A percentile compares a stretch with the other conserved stretches of the same genome.
These are phyloP conservation scores for Sebastes vulpes DNA, from an alignment of 2,797 vertebrate species.

Conservation along the genomic window DNA sequence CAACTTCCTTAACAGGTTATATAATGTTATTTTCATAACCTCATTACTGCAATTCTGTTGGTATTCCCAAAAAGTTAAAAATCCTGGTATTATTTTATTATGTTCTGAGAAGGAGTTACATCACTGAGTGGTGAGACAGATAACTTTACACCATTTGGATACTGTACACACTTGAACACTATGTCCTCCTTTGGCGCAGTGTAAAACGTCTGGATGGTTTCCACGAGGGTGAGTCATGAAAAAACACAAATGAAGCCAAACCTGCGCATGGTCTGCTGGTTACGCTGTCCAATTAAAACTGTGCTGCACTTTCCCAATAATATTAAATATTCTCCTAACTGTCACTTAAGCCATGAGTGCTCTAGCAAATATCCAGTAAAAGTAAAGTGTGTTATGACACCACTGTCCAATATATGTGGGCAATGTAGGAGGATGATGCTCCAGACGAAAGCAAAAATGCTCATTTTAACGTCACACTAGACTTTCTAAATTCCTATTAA, in stretches of 20 bases:
- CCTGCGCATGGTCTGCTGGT: neutral
- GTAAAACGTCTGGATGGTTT: constrained; percentile 5
- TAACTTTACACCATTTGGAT: neutral
- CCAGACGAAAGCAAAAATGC: constrained; percentile 14
- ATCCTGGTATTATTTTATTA: neutral
- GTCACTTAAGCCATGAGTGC: neutral
- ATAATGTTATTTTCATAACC: neutral
- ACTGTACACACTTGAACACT: neutral
- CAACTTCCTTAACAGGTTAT: neutral
- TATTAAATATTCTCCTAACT: constrained; percentile 1
- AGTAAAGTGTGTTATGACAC: constrained; percentile 20
- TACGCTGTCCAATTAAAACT: constrained; percentile 5
- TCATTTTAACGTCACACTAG: neutral
- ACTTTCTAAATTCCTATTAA: neutral
- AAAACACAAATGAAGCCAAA: constrained; percentile 26
- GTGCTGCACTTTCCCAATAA: neutral
- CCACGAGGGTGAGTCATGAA: constrained; percentile 1
- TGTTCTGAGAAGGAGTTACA: neutral
- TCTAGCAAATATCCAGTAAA: constrained; percentile 12
- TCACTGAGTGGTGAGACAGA: neutral
- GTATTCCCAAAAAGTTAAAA: neutral
- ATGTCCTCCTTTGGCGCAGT: constrained; percentile 1
- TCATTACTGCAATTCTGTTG: neutral
- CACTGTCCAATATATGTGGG: neutral
- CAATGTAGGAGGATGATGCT: neutral